These are phyloP conservation scores for Coelopa pilipes DNA, from an alignment of 2,888 invertebrate genomes.

Conservation along the genomic window DNA sequence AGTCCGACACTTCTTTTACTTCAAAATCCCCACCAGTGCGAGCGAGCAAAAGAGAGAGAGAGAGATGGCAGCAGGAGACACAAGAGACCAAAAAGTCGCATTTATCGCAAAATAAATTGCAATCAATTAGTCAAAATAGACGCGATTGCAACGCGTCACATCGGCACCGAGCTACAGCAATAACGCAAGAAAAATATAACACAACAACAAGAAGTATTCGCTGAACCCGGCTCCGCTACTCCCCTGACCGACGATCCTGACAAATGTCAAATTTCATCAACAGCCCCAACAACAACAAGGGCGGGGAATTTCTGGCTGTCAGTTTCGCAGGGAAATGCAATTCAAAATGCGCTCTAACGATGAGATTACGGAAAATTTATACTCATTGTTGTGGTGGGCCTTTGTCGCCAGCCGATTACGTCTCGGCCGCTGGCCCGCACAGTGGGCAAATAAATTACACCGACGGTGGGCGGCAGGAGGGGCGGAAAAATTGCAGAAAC, in stretches of 20 bases:
- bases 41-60: not conserved
- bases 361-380: conserved; percentile 58
- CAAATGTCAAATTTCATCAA: conserved; percentile 44
- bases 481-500: conserved; percentile 42
- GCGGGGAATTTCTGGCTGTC: conserved; percentile 41
- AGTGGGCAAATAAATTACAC: conserved; percentile 24
- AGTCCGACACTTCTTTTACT: too few species aligned
- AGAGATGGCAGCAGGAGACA: not conserved
- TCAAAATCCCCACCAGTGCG: too few species aligned
- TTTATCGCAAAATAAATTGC: conserved; percentile 2
- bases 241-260: not conserved
- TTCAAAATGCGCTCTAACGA: conserved; percentile 55
- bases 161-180: not conserved
- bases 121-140: conserved; percentile 15
- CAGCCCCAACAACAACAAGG: conserved; percentile 2
- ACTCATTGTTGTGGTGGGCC: conserved; percentile 37
- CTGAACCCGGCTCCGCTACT: too few species aligned
- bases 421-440: conserved; percentile 20
- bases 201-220: too few species aligned
- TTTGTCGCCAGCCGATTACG: too few species aligned
- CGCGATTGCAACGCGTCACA: not conserved
- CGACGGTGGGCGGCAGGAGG: conserved; percentile 29
- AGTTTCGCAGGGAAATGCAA: conserved; percentile 48
- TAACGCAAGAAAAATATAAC: not conserved
- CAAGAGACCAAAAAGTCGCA: not conserved